phyloP scores from a whole-genome alignment of 2,113 vertebrate species.

The Hydrochoerus hydrochaeris region DNA sequence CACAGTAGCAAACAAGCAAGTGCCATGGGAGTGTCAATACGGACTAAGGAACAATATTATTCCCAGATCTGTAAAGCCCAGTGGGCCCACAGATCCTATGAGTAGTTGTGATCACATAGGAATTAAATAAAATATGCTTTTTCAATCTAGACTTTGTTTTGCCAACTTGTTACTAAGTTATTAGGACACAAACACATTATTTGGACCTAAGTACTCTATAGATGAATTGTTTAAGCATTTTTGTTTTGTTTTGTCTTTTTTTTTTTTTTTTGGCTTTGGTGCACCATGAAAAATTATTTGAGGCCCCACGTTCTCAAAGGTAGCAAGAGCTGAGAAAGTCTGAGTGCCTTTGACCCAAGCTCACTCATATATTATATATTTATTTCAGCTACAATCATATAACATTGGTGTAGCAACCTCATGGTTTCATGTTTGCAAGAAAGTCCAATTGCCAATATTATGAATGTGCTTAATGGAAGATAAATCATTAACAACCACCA shows the following conservation, averaged over 20 bases:
- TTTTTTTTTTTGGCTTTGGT: neutral
- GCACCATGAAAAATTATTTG: neutral
- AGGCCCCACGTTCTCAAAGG: neutral
- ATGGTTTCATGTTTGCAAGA: neutral
- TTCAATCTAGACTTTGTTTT: neutral
- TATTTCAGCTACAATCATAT: slow-evolving; percentile 8
- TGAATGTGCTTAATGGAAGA: neutral
- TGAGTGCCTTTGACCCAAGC: neutral
- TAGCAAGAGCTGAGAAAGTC: neutral
- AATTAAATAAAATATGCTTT: neutral
- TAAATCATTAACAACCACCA: slow-evolving; percentile 19
- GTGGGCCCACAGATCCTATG: neutral
- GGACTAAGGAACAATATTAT: neutral
- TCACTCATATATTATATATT: neutral
- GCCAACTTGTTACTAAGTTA: neutral
- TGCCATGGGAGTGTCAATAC: neutral
- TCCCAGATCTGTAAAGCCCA: neutral
- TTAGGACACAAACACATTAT: neutral
- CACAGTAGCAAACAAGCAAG: neutral
- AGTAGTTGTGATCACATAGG: neutral
- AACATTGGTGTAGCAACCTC: neutral
- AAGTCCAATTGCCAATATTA: neutral
- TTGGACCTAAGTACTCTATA: neutral
- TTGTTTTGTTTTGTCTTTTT: too few relatives aligned
- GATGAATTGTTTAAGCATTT: neutral